These are phyloP conservation scores for Acrocyrtus sp. DNA, from an alignment of 2,888 invertebrate genomes.

Conservation along the genomic window DNA sequence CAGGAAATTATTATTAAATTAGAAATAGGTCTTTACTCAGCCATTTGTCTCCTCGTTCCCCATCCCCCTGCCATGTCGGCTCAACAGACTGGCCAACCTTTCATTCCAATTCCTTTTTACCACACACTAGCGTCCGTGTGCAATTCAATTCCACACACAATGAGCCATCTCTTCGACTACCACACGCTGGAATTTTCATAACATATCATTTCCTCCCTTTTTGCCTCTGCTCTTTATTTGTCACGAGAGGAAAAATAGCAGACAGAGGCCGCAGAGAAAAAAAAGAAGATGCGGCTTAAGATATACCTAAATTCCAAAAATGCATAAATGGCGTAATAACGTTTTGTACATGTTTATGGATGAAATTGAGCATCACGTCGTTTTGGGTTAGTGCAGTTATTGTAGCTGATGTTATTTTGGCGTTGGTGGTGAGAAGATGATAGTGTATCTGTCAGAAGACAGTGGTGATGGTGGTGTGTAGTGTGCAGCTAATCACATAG, in stretches of 20 bases:
- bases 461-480: constrained; percentile 8
- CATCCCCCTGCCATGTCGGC: neutral
- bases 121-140: neutral
- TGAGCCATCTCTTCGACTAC: neutral
- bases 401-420: constrained; percentile 33
- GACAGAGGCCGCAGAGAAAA: too few relatives aligned
- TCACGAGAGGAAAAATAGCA: constrained; percentile 16
- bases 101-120: neutral
- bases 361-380: constrained; percentile 16
- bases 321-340: too few relatives aligned
- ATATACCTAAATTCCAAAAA: too few relatives aligned
- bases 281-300: too few relatives aligned
- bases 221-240: too few relatives aligned
- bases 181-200: constrained; percentile 35
- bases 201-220: constrained; percentile 38
- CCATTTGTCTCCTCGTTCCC: neutral
- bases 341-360: too few relatives aligned
- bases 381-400: neutral
- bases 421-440: constrained; percentile 50
- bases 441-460: constrained; percentile 40
- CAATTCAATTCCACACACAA: neutral
- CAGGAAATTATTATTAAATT: constrained; percentile 13
- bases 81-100: constrained; percentile 11
- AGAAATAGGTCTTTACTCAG: too few relatives aligned
- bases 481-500: constrained; percentile 47